A percentile compares a stretch with the other conserved stretches of the same genome.
These are phyloP conservation scores for Thaumatotibia leucotreta DNA, from an alignment of 1,140 invertebrate species.

Conservation along the genomic window DNA sequence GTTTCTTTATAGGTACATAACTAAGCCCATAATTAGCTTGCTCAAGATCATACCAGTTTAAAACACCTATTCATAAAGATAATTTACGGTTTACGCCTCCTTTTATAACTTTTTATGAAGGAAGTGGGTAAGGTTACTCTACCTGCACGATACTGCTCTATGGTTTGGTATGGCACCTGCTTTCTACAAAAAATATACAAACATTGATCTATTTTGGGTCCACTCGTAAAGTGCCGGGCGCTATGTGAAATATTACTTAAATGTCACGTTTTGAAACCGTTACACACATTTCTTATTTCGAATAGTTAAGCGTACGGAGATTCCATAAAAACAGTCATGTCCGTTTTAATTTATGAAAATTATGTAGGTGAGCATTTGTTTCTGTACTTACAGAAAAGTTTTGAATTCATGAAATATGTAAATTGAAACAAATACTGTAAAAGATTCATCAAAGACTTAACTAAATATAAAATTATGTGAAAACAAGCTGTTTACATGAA, in stretches of 20 bases:
- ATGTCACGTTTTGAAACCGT: constrained; percentile 20
- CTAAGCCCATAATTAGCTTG: constrained; percentile 26
- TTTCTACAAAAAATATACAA: constrained; percentile 63
- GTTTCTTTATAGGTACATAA: constrained; percentile 12
- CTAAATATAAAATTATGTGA: too few relatives aligned
- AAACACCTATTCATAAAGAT: constrained; percentile 37
- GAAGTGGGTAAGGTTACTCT: constrained; percentile 52
- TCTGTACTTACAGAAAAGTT: too few relatives aligned
- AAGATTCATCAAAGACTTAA: too few relatives aligned
- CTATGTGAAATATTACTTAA: constrained; percentile 46
- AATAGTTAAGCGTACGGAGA: neutral
- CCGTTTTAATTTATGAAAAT: too few relatives aligned
- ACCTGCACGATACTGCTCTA: constrained; percentile 38
- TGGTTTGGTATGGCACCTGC: constrained; percentile 45
- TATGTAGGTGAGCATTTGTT: too few relatives aligned
- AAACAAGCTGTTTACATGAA: too few relatives aligned
- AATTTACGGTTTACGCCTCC: constrained; percentile 23
- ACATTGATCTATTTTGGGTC: constrained; percentile 54
- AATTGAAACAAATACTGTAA: too few relatives aligned
- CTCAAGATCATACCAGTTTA: constrained; percentile 34
- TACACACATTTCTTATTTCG: constrained; percentile 7
- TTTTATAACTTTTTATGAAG: constrained; percentile 41
- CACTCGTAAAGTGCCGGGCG: constrained; percentile 23
- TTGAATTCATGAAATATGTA: too few relatives aligned
- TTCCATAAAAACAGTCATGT: neutral